Base-by-base conservation (phyloP, 2,888 invertebrate species). In the Stenotaenia linearis region DNA sequence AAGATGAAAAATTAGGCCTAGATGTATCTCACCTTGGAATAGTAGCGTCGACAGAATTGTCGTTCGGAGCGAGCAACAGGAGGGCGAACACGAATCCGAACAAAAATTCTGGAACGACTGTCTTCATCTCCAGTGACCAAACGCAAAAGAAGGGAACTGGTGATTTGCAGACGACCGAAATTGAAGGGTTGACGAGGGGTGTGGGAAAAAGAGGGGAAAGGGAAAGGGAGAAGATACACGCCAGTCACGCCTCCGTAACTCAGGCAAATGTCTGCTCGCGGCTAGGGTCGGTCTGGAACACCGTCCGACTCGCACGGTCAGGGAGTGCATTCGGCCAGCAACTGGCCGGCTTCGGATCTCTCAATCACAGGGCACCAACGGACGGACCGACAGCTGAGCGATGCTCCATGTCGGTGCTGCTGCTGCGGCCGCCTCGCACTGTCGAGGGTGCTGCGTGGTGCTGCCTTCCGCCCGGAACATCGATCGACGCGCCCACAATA, bases 41-140 rank as follows among this genome's bases (percentile, higher is more conserved):
- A 75, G 30, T 35, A 21, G 77, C 77, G 77, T 23, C 77, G 35
- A 35, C 77, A 23, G 37, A 77, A 35, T 40, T 30, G 25, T 77
- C 37, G 35, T 77, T 35, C 37, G 35, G 77, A 35, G 77, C 18
- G 77, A 77, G 77, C 77, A 77, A 77, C 77, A 77, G 77, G 77
- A 77, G 35, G 77, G 35, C 77, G 77, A 77, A 23, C 23, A 77
- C 23, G 21, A 77, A 77, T 77, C 77, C 77, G 35, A 77, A 37
- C 77, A 77, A 40, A 25, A 35, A 77, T 30, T 77, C 77, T 32
- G 77, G 77, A 37, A 40, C 77, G 77, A 35, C 77, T 77, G 77
- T 77, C 77, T 77, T 77, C 77, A 77, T 77, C 37, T 77, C 77
- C 77, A 77, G 75, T 23, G 18, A 7, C 56, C 56, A 56, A 40